Percentiles rank a stretch among this genome's conserved stretches.
Evolutionary conservation across 2,797 vertebrate genomes (phyloP).

Genomic region (Pangasius krempfi): DNA sequence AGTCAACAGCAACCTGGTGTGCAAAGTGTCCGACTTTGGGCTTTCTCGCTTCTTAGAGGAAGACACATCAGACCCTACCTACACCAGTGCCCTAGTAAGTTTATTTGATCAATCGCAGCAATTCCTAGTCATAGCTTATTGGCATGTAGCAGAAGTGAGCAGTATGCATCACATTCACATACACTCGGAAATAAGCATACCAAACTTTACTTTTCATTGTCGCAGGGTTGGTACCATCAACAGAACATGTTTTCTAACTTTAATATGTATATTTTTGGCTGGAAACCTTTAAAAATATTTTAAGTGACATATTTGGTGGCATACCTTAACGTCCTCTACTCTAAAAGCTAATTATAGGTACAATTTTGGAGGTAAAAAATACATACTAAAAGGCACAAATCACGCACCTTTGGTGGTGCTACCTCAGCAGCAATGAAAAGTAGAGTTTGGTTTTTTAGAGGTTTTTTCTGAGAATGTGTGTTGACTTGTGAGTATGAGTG

Average conservation of each 20-base stretch:
- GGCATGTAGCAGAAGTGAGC: background rate
- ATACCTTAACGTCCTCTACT: background rate
- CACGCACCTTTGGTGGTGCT: background rate
- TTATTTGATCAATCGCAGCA: background rate
- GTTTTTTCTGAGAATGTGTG: background rate
- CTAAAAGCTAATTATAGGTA: background rate
- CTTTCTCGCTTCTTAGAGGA: slow-evolving; percentile 95
- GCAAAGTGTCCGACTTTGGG: slow-evolving; percentile 95
- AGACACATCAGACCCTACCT: slow-evolving; percentile 94
- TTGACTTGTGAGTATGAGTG: background rate
- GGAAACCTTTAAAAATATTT: background rate
- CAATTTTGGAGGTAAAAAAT: background rate
- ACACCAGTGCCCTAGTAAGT: slow-evolving; percentile 93
- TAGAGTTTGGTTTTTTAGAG: background rate
- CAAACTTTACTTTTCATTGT: background rate
- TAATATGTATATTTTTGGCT: background rate
- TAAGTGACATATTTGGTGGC: background rate
- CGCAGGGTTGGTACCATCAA: background rate
- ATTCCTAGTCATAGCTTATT: background rate
- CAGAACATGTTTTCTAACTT: background rate
- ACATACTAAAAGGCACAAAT: background rate
- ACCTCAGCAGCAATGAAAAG: background rate
- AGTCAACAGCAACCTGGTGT: slow-evolving; percentile 97
- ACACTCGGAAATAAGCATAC: background rate
- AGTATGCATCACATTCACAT: background rate